Evolutionary conservation across 2,797 vertebrate genomes (phyloP), one percentile per base, ranked within the genome.

Genomic region (Falco cherrug): DNA sequence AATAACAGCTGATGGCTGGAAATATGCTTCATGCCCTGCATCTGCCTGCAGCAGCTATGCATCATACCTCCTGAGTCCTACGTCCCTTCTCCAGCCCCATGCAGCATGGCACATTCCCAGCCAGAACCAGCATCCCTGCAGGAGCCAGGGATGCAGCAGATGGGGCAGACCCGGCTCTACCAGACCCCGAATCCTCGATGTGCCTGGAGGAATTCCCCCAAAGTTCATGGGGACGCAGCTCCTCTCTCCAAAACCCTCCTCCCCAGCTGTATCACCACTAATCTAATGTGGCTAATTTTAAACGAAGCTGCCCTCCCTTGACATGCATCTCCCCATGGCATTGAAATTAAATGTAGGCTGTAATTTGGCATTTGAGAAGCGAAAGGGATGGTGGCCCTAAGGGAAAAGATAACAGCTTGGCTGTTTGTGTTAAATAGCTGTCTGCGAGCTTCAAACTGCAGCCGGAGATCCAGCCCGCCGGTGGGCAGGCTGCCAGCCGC

Each of bases 341-440:
- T 56, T 91, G 96, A 95, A 97, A 97, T 97, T 97, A 97, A 97
- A 97, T 95, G 97, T 97, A 95, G 97, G 95, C 97, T 97, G 90
- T 97, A 97, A 97, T 97, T 97, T 97, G 97, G 97, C 96, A 95
- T 97, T 97, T 97, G 96, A 97, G 96, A 97, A 97, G 93, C 84
- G 86, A 97, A 97, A 95, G 97, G 95, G 97, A 97, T 95, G 97
- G 97, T 96, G 93, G 97, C 97, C 97, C 97, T 97, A 96, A 97
- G 97, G 97, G 97, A 97, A 93, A 96, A 97, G 97, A 96, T 97
- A 97, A 97, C 97, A 97, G 97, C 97, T 97, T 96, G 96, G 95
- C 97, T 97, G 97, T 95, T 96, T 97, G 97, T 94, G 97, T 97
- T 97, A 97, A 97, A 97, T 95, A 97, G 96, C 97, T 97, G 97